These are phyloP conservation scores for Aspidiotus destructor DNA, from an alignment of 2,888 invertebrate species.

Conservation along the genomic window DNA sequence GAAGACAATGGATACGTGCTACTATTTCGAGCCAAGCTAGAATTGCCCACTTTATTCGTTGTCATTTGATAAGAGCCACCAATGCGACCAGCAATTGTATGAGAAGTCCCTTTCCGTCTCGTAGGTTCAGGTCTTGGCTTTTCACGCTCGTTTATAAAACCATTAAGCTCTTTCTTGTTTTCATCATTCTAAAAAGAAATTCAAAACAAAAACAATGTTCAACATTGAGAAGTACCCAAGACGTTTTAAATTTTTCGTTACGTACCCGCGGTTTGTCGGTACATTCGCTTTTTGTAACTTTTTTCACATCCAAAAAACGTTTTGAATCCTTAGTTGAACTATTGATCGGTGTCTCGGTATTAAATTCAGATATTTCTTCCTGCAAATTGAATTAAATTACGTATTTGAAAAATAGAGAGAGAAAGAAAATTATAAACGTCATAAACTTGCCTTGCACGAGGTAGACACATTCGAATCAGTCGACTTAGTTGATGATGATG, in stretches of 20 bases:
- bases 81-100: constrained; percentile 5
- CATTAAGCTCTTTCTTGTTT: constrained; percentile 16
- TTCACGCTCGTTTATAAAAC: constrained; percentile 16
- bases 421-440: neutral
- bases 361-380: constrained; percentile 5
- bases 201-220: neutral
- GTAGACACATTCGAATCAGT: constrained; percentile 3
- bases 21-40: constrained; percentile 36
- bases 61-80: constrained; percentile 15
- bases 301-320: constrained; percentile 61
- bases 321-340: constrained; percentile 72
- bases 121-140: constrained; percentile 21
- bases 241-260: constrained; percentile 5
- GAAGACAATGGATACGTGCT: constrained; percentile 42
- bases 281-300: constrained; percentile 54
- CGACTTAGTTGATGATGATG: constrained; percentile 3
- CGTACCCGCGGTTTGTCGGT: constrained; percentile 52
- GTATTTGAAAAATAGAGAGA: neutral
- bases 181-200: constrained; percentile 30
- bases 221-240: neutral
- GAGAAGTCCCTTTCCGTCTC: constrained; percentile 3
- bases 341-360: constrained; percentile 58
- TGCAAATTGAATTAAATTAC: neutral
- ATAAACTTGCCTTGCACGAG: constrained; percentile 10
- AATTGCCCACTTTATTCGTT: neutral